These are phyloP conservation scores for Lepus timidus DNA, from an alignment of 2,113 vertebrate species.

Conservation along the genomic window DNA sequence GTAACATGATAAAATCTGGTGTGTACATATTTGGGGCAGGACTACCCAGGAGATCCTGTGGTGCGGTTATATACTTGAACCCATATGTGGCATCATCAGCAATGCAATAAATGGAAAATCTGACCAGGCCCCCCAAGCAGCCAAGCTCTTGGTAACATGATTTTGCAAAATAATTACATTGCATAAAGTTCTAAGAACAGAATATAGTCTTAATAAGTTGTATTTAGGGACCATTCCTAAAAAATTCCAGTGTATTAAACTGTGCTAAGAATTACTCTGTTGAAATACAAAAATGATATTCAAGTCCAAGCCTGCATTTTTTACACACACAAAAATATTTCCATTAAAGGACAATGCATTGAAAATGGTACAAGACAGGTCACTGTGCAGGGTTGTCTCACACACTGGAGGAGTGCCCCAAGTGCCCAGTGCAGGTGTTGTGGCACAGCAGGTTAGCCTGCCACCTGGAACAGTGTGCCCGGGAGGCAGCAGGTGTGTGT, in stretches of 20 bases:
- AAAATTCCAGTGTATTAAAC: neutral
- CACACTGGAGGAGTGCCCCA: neutral
- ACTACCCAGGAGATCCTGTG: neutral
- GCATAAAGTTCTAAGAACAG: constrained; percentile 3
- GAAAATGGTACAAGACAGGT: neutral
- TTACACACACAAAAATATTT: neutral
- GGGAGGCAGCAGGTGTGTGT: too few relatives aligned
- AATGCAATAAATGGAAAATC: neutral
- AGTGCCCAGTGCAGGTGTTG: neutral
- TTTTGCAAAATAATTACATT: constrained; percentile 44
- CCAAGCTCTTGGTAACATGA: neutral
- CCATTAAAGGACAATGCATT: neutral
- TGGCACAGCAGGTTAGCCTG: too few relatives aligned
- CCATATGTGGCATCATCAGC: neutral
- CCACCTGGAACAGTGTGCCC: too few relatives aligned
- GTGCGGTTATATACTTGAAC: neutral
- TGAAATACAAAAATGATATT: constrained; percentile 1
- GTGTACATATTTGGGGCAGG: neutral
- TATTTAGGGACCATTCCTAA: neutral
- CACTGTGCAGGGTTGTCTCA: neutral
- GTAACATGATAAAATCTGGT: neutral
- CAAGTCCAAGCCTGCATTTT: neutral
- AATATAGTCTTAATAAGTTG: neutral
- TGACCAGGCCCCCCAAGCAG: neutral
- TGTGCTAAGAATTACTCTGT: neutral